Percentiles rank a stretch among this genome's conserved stretches.
Conservation (phyloP, 2,888 invertebrate species). For the Rhaphigaster nebulosa region DNA sequence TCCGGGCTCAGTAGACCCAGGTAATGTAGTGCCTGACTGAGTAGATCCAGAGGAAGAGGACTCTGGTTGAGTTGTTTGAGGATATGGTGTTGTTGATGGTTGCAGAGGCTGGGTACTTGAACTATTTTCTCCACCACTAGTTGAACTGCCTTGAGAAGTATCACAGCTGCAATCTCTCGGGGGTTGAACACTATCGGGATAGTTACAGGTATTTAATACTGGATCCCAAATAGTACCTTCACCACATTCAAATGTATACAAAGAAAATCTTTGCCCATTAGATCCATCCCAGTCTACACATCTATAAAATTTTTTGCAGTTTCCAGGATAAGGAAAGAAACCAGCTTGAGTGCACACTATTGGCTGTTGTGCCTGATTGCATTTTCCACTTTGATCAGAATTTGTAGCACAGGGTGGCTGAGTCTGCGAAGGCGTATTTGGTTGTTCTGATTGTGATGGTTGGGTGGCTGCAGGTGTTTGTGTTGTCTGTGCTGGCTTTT, state of each 20-base stretch:
- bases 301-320: constrained; percentile 83
- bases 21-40: constrained; percentile 62
- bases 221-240: constrained; percentile 82
- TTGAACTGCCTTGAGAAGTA: constrained; percentile 60
- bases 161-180: constrained; percentile 67
- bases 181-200: constrained; percentile 77
- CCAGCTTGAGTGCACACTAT: constrained; percentile 72
- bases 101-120: constrained; percentile 57
- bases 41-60: constrained; percentile 66
- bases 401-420: constrained; percentile 23
- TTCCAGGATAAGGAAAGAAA: constrained; percentile 77
- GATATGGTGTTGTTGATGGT: constrained; percentile 58
- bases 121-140: constrained; percentile 66
- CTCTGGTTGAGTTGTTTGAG: constrained; percentile 66
- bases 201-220: constrained; percentile 77
- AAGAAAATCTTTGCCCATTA: constrained; percentile 72
- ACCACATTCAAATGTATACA: constrained; percentile 78
- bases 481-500: background rate
- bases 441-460: constrained; percentile 23
- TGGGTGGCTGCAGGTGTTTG: background rate
- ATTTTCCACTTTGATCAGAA: constrained; percentile 40
- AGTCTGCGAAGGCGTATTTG: background rate
- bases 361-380: constrained; percentile 48
- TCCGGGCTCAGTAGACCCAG: constrained; percentile 61
- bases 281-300: constrained; percentile 78